Percentiles rank a stretch among this genome's conserved stretches.
Evolutionary conservation across 2,113 vertebrate species (phyloP).

Genomic region (Prietella phreatophila): DNA sequence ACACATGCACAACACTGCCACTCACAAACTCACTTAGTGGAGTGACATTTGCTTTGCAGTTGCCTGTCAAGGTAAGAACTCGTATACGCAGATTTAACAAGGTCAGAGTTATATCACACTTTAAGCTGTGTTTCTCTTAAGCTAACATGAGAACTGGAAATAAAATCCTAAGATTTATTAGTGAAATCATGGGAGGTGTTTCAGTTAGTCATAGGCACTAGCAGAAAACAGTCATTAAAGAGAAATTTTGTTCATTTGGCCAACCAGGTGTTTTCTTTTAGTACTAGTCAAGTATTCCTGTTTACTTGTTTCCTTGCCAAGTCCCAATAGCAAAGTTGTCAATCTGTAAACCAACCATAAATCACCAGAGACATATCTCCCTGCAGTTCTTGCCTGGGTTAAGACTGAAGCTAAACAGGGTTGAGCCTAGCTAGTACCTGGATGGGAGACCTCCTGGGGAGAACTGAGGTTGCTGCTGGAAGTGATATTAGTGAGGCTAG

Average conservation of each 20-base stretch:
- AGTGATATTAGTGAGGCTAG: no score
- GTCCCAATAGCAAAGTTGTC: background rate
- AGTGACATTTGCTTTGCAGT: conserved; percentile 52
- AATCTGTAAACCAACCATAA: background rate
- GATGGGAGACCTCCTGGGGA: no score
- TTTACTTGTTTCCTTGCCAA: background rate
- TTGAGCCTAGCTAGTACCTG: no score
- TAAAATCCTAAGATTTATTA: background rate
- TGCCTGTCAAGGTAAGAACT: conserved; percentile 37
- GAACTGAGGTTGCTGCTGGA: no score
- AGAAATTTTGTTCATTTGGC: background rate
- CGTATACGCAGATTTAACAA: conserved; percentile 26
- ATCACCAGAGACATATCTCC: no score
- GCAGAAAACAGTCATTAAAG: background rate
- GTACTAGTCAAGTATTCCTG: background rate
- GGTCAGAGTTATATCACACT: conserved; percentile 26
- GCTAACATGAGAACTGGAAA: background rate
- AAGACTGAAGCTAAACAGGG: no score
- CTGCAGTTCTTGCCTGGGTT: no score
- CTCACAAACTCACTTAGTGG: conserved; percentile 31
- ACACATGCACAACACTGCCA: background rate
- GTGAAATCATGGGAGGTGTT: background rate
- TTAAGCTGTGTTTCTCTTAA: conserved; percentile 2
- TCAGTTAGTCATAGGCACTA: background rate
- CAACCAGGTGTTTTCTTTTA: background rate